A percentile compares a stretch with the other conserved stretches of the same genome.
Conservation (phyloP, 2,113 vertebrate species). For the Clinocottus analis region DNA sequence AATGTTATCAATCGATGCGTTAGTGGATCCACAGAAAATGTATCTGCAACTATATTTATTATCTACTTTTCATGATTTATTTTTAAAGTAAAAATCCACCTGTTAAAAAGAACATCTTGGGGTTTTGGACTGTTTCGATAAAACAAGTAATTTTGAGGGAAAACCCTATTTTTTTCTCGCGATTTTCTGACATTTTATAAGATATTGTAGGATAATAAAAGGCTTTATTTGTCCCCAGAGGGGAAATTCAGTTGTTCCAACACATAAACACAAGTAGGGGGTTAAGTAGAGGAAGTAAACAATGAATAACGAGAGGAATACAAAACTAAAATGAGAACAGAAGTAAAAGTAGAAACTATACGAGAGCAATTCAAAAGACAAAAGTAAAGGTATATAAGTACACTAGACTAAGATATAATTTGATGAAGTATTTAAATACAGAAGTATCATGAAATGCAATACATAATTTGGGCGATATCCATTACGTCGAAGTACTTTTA, state of each 20-base stretch:
- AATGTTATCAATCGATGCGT: background rate
- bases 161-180: background rate
- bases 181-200: background rate
- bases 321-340: background rate
- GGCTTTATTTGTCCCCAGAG: background rate
- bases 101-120: background rate
- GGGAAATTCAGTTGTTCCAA: background rate
- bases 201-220: background rate
- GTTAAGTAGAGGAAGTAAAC: too few relatives aligned
- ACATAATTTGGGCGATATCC: too few relatives aligned
- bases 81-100: background rate
- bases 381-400: background rate
- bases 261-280: too few relatives aligned
- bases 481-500: too few relatives aligned
- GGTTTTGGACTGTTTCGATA: background rate
- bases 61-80: background rate
- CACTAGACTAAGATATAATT: background rate
- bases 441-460: too few relatives aligned
- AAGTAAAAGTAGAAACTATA: background rate
- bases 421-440: background rate
- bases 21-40: background rate
- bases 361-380: background rate
- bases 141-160: background rate
- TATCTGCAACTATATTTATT: background rate
- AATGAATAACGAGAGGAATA: background rate